Evolutionary conservation across 2,888 invertebrate genomes (phyloP).

Genomic region (Neria commutata): DNA sequence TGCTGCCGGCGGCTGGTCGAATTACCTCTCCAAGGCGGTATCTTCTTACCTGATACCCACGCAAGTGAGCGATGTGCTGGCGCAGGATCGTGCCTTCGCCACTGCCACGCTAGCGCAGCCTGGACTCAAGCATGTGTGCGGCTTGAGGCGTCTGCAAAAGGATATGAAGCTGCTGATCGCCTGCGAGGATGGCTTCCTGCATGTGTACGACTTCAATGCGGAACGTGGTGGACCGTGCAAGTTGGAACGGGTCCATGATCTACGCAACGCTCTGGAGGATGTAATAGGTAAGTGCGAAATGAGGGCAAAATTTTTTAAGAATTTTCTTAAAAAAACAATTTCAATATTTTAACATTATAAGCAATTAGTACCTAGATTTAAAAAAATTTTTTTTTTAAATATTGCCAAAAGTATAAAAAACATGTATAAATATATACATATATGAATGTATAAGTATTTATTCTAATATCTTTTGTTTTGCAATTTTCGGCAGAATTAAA

Average conservation of each 20-base stretch:
- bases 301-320: neutral
- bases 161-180: slow-evolving; percentile 57
- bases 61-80: slow-evolving; percentile 59
- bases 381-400: neutral
- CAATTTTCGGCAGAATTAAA: slow-evolving; percentile 41
- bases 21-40: slow-evolving; percentile 58
- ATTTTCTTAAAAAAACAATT: neutral
- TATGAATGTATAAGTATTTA: too few relatives aligned
- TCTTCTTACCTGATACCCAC: slow-evolving; percentile 58
- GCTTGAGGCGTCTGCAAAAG: slow-evolving; percentile 55
- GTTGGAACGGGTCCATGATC: slow-evolving; percentile 56
- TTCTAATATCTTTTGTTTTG: neutral
- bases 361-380: neutral
- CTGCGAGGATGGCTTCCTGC: slow-evolving; percentile 61
- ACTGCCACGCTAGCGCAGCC: slow-evolving; percentile 57
- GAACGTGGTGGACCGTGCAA: slow-evolving; percentile 58
- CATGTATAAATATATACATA: too few relatives aligned
- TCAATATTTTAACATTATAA: too few relatives aligned
- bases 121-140: slow-evolving; percentile 58
- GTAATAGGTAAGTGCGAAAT: slow-evolving; percentile 47
- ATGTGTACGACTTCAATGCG: slow-evolving; percentile 59
- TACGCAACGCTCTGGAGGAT: slow-evolving; percentile 56
- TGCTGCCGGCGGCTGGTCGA: slow-evolving; percentile 48
- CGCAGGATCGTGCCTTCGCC: slow-evolving; percentile 61
- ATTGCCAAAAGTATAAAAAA: too few relatives aligned